phyloP scores from a whole-genome alignment of 92 coral and sea anemone genomes.

The Muricea muricata region DNA sequence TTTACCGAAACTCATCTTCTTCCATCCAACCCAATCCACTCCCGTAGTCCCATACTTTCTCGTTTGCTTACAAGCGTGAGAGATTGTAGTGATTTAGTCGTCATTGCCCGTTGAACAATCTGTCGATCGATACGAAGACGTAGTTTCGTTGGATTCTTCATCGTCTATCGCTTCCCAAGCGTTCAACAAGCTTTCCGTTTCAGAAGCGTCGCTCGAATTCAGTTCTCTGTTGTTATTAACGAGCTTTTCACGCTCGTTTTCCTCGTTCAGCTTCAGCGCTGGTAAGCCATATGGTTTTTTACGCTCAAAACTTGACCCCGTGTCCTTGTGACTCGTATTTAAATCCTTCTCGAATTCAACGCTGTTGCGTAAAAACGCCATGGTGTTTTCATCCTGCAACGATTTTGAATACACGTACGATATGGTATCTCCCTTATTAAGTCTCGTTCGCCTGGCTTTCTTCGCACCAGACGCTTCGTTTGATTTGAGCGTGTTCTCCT shows the following conservation, averaged over 20 bases:
- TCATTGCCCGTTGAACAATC: conserved; percentile 21
- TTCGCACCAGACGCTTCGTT: background rate
- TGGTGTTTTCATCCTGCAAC: conserved; percentile 25
- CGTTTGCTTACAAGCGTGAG: no score
- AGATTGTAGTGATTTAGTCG: no score
- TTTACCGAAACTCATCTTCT: background rate
- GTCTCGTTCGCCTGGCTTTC: background rate
- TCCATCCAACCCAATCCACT: no score
- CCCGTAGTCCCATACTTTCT: no score
- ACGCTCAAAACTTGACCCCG: background rate
- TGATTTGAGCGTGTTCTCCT: background rate
- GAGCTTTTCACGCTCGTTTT: background rate
- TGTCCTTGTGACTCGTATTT: background rate
- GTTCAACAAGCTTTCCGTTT: background rate
- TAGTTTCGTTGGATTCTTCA: background rate
- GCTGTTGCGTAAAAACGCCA: conserved; percentile 37
- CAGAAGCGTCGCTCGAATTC: background rate
- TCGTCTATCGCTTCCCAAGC: conserved; percentile 19
- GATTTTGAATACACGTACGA: conserved; percentile 47
- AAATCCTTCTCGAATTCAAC: background rate
- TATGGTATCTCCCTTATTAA: conserved; percentile 12
- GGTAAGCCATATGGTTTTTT: conserved; percentile 44
- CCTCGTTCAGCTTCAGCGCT: conserved; percentile 19
- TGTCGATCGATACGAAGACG: background rate
- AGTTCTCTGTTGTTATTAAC: background rate